phyloP scores from a whole-genome alignment of 2,888 invertebrate species.

The Parochlus steinenii region DNA sequence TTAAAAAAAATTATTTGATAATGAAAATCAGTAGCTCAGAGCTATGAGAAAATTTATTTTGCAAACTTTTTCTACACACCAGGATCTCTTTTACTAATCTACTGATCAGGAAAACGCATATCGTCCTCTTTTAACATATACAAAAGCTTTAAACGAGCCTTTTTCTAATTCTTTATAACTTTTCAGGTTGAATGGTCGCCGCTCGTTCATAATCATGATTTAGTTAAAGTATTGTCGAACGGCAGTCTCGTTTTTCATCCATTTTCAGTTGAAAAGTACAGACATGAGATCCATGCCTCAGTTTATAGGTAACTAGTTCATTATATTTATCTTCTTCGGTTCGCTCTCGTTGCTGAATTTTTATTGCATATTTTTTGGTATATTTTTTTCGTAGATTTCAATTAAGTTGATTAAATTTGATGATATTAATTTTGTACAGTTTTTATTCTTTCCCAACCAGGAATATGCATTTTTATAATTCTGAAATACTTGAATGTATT shows the following conservation, averaged over 20 bases:
- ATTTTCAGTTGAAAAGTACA: constrained; percentile 63
- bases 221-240: constrained; percentile 60
- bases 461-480: background rate
- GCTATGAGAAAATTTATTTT: too few relatives aligned
- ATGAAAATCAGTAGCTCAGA: too few relatives aligned
- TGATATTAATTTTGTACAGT: constrained; percentile 2
- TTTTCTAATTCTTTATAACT: constrained; percentile 6
- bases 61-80: too few relatives aligned
- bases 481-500: too few relatives aligned
- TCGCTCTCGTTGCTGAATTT: background rate
- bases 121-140: too few relatives aligned
- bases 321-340: background rate
- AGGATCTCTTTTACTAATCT: too few relatives aligned
- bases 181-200: constrained; percentile 60
- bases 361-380: too few relatives aligned
- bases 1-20: too few relatives aligned
- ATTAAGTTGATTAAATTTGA: constrained; percentile 8
- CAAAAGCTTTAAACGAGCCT: background rate
- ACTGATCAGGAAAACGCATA: too few relatives aligned
- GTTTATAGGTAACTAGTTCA: constrained; percentile 46
- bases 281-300: constrained; percentile 70
- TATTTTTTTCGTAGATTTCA: background rate
- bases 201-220: constrained; percentile 46
- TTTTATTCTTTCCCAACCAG: constrained; percentile 2
- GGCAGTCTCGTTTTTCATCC: constrained; percentile 76